Evolutionary conservation across 2,888 invertebrate genomes (phyloP).

Genomic region (Notocelia uddmanniana): DNA sequence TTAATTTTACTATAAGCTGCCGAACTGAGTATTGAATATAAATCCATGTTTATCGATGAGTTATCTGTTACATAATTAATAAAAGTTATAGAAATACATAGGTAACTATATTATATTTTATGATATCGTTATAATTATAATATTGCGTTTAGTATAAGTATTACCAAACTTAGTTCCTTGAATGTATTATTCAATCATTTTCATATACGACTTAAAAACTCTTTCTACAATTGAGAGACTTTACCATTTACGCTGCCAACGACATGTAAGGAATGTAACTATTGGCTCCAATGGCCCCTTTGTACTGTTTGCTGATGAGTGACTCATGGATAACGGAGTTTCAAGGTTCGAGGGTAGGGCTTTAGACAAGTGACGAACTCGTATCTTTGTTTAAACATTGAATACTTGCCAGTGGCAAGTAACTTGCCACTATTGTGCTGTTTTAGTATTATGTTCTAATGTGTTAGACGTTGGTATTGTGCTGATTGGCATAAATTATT

Average conservation of each 20-base stretch:
- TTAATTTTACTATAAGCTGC: neutral
- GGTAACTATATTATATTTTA: neutral
- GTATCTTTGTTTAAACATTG: conserved; percentile 15
- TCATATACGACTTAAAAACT: neutral
- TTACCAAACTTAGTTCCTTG: neutral
- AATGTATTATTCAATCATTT: neutral
- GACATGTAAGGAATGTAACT: conserved; percentile 38
- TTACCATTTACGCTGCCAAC: conserved; percentile 29
- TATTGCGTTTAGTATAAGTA: neutral
- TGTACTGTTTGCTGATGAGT: conserved; percentile 43
- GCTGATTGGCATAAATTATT: neutral
- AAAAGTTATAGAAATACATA: neutral
- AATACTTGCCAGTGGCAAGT: conserved; percentile 6
- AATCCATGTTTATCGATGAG: neutral
- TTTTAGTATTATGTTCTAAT: neutral
- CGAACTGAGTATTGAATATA: neutral
- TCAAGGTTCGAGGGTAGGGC: conserved; percentile 46
- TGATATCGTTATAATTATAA: neutral
- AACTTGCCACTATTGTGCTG: conserved; percentile 22
- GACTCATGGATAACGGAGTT: conserved; percentile 43
- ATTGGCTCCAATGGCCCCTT: conserved; percentile 40
- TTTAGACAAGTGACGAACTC: conserved; percentile 24
- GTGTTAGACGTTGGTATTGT: conserved; percentile 1
- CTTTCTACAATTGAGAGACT: conserved; percentile 21
- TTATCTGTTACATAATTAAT: neutral